Conservation (phyloP, 2,113 vertebrate species). For the Antechinus flavipes region DNA sequence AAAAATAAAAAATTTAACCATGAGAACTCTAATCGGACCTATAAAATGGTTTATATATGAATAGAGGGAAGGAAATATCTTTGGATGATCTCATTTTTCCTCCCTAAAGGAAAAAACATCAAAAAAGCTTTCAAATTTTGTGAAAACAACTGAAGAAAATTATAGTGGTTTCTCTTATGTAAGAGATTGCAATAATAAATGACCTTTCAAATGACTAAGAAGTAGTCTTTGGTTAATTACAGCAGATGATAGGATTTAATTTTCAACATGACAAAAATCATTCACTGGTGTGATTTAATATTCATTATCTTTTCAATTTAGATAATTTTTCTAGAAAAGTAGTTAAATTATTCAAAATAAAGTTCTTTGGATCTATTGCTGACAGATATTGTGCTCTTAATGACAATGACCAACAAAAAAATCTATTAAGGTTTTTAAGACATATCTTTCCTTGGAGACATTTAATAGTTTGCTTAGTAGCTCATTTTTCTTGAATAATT, state of each 20-base stretch:
- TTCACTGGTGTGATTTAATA: neutral
- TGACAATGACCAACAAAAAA: neutral
- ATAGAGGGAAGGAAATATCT: neutral
- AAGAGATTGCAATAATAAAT: neutral
- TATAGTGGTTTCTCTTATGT: neutral
- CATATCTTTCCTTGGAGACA: neutral
- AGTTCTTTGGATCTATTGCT: neutral
- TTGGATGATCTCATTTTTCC: neutral
- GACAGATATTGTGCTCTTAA: neutral
- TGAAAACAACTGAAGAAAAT: neutral
- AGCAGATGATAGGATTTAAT: neutral
- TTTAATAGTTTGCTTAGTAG: neutral
- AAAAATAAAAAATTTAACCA: neutral
- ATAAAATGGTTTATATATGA: neutral
- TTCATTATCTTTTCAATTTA: neutral
- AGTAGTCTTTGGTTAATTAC: neutral
- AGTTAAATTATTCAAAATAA: neutral
- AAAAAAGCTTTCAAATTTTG: neutral
- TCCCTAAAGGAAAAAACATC: neutral
- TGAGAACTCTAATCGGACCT: neutral
- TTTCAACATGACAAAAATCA: neutral
- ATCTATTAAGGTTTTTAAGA: neutral
- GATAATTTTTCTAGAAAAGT: neutral
- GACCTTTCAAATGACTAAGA: neutral
- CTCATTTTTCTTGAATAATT: neutral